Percentiles rank a stretch among this genome's conserved stretches.
Conservation (phyloP, 1,140 invertebrate genomes). For the Dendrolimus kikuchii region DNA sequence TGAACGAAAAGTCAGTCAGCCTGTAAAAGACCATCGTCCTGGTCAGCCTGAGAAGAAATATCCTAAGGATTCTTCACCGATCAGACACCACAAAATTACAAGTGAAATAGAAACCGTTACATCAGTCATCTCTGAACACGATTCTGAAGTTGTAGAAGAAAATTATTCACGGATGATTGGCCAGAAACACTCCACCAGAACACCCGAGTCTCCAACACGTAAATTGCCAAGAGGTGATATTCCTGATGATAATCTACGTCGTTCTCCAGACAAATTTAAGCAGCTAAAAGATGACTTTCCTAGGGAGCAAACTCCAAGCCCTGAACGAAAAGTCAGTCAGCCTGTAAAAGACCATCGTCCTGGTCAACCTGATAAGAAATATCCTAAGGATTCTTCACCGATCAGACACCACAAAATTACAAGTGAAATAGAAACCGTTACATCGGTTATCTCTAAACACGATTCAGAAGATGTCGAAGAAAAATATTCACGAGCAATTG, state of each 20-base stretch:
- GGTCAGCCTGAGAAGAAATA: slow-evolving; percentile 1
- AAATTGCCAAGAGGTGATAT: not conserved
- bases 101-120: slow-evolving; percentile 2
- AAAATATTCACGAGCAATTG: not conserved
- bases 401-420: too few relatives aligned
- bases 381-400: too few relatives aligned
- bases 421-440: too few relatives aligned
- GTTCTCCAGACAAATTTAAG: not conserved
- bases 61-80: slow-evolving; percentile 7
- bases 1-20: too few relatives aligned
- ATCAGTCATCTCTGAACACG: not conserved
- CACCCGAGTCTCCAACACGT: slow-evolving; percentile 1
- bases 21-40: not conserved
- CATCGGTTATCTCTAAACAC: too few relatives aligned
- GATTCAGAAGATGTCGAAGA: not conserved
- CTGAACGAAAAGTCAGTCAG: not conserved
- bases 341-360: too few relatives aligned
- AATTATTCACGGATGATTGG: not conserved
- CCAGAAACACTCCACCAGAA: not conserved
- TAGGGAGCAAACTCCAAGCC: not conserved
- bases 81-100: slow-evolving; percentile 1
- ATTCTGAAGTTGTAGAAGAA: not conserved
- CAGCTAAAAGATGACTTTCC: not conserved
- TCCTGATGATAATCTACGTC: not conserved
- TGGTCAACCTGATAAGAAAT: too few relatives aligned